Evolutionary conservation across 2,797 vertebrate genomes (phyloP).

Genomic region (Eidolon dupreanum): DNA sequence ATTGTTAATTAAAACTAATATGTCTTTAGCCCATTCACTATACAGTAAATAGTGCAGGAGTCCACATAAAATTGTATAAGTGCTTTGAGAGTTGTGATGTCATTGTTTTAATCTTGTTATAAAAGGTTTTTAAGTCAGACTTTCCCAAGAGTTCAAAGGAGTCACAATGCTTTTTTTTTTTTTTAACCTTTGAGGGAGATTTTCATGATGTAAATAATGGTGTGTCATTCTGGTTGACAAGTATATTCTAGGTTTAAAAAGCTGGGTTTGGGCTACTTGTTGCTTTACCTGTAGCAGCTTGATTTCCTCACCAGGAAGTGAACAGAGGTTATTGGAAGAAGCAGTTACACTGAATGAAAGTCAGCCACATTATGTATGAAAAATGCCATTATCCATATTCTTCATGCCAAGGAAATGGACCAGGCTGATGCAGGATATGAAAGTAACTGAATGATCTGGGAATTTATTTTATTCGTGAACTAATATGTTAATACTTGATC

Average conservation of each 20-base stretch:
- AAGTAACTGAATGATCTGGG: slow-evolving; percentile 26
- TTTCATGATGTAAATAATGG: slow-evolving; percentile 49
- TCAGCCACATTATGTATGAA: background rate
- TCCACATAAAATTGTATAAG: background rate
- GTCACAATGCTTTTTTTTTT: background rate
- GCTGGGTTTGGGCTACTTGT: slow-evolving; percentile 34
- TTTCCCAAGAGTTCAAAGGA: background rate
- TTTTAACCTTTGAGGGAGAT: background rate
- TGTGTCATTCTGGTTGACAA: slow-evolving; percentile 49
- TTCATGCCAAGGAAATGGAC: slow-evolving; percentile 38
- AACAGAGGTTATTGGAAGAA: slow-evolving; percentile 20
- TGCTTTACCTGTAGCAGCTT: slow-evolving; percentile 37
- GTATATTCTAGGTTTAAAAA: slow-evolving; percentile 46
- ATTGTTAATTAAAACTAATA: background rate
- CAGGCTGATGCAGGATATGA: slow-evolving; percentile 31
- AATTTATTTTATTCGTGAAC: slow-evolving; percentile 46
- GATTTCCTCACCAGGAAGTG: background rate
- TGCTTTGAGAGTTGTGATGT: slow-evolving; percentile 17
- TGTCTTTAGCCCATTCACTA: background rate
- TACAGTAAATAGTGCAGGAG: background rate
- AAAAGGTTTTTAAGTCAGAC: slow-evolving; percentile 35
- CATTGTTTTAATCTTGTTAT: slow-evolving; percentile 17
- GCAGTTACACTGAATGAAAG: slow-evolving; percentile 13
- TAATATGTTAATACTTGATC: slow-evolving; percentile 25
- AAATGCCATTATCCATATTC: background rate